Percentiles rank a stretch among this genome's conserved stretches.
Evolutionary conservation across 2,888 invertebrate genomes (phyloP).

Genomic region (Linyphia triangularis): DNA sequence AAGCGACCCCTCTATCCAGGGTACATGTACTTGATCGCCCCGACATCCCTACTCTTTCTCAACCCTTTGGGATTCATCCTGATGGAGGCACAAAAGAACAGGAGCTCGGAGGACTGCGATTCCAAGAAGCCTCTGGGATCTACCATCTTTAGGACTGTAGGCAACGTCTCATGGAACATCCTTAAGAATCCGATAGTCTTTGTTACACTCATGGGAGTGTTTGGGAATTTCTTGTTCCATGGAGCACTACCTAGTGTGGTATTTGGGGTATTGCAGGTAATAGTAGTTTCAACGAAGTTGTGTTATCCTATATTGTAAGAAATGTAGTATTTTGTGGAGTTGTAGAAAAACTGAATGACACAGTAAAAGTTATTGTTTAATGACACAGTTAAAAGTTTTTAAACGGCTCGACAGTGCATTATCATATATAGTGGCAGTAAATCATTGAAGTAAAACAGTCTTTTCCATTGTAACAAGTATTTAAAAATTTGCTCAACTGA

Average conservation of each 20-base stretch:
- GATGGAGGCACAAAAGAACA: constrained; percentile 87
- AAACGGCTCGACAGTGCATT: too few species aligned
- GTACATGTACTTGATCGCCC: constrained; percentile 95
- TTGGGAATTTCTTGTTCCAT: constrained; percentile 89
- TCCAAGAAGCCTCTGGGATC: constrained; percentile 6
- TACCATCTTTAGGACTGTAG: constrained; percentile 36
- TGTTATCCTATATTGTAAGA: constrained; percentile 7
- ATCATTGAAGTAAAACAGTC: too few species aligned
- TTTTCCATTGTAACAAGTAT: too few species aligned
- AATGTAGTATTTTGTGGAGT: too few species aligned
- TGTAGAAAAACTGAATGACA: too few species aligned
- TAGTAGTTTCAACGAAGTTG: too few species aligned
- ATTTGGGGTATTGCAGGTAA: constrained; percentile 87
- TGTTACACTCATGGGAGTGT: constrained; percentile 93
- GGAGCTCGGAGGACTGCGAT: neutral
- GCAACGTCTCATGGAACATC: constrained; percentile 83
- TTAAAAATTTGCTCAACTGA: too few species aligned
- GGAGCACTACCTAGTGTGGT: constrained; percentile 88
- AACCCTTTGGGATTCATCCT: constrained; percentile 94
- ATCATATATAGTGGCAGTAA: too few species aligned
- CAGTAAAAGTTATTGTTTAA: too few species aligned
- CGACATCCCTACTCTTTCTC: constrained; percentile 93
- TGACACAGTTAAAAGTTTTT: too few species aligned
- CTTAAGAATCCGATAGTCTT: constrained; percentile 92
- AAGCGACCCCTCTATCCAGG: constrained; percentile 93